Evolutionary conservation across 2,797 vertebrate species (phyloP).

Genomic region (Malacoctenus gilli): DNA sequence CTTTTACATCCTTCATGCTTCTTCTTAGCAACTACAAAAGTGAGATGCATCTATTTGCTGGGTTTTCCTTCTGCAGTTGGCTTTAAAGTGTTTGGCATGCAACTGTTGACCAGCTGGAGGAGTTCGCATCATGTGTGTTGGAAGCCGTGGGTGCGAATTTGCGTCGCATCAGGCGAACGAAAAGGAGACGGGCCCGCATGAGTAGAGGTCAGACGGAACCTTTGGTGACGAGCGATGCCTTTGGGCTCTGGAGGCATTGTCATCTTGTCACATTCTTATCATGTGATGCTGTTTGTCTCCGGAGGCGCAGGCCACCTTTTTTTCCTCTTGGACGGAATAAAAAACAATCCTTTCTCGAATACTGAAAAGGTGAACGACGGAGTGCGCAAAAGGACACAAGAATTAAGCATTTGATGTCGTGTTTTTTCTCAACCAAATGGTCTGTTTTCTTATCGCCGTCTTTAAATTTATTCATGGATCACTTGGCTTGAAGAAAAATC

Average conservation of each 20-base stretch:
- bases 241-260: conserved; percentile 44
- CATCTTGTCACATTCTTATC: conserved; percentile 38
- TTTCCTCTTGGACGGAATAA: conserved; percentile 1
- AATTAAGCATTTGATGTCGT: not conserved
- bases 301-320: not conserved
- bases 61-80: conserved; percentile 30
- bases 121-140: conserved; percentile 27
- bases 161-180: conserved; percentile 31
- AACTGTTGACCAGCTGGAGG: conserved; percentile 18
- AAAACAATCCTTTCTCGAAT: not conserved
- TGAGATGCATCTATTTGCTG: conserved; percentile 16
- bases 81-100: not conserved
- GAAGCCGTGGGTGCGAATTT: conserved; percentile 21
- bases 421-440: too few species aligned
- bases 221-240: conserved; percentile 36
- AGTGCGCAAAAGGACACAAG: not conserved
- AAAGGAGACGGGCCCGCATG: conserved; percentile 19
- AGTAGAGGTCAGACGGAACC: conserved; percentile 51
- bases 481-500: too few species aligned
- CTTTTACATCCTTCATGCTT: too few species aligned
- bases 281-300: conserved; percentile 7
- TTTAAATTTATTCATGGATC: too few species aligned
- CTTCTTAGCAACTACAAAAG: conserved; percentile 12
- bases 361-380: not conserved
- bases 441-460: too few species aligned